Evolutionary conservation across 2,113 vertebrate genomes (phyloP), one percentile per base, ranked within the genome.

Genomic region (Prochilodus magdalenae): DNA sequence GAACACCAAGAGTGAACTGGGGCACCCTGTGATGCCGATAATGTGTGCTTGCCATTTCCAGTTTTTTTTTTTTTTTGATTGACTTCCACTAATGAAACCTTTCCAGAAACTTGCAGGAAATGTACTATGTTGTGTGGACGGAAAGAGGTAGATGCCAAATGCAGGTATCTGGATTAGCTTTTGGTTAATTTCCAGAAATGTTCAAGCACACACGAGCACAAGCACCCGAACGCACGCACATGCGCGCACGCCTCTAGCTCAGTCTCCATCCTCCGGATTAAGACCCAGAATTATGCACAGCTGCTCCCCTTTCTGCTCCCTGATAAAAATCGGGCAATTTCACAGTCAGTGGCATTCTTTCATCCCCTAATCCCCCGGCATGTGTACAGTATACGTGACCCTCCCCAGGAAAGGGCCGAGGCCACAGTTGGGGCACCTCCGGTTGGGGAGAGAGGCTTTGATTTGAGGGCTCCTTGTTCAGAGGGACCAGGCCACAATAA

Each of bases 291-390:
- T 91, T 93, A 91, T 88, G 88, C 91, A 92, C 92, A 93, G 91
- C 92, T 92, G 92, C 89, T 90, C 87, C 67, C 87, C 86, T 89
- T 90, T 90, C 91, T 90, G 90, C 90, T 88, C 88, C 86, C 89
- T 77, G 91, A 92, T 93, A 93, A 89, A 92, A 94, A 93, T 93
- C 90, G 90, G 88, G 90, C 90, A 94, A 93, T 93, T 94, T 94
- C 92, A 93, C 93, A 94, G 91, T 91, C 90, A 90, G 92, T 91
- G 90, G 91, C 91, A 92, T 93, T 92, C 90, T 92, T 91, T 94
- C 90, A 93, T 93, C 89, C 89, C 84, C 84, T 92, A 92, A 93
- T 93, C 92, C 93, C 89, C 83, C 82, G 84, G 83, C 83, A 89
- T 67, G 85, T 91, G 83, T 90, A 91, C 88, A 91, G 90, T 90